Base-by-base conservation (phyloP, 2,888 invertebrate species). In the Ormyrus thymus region DNA sequence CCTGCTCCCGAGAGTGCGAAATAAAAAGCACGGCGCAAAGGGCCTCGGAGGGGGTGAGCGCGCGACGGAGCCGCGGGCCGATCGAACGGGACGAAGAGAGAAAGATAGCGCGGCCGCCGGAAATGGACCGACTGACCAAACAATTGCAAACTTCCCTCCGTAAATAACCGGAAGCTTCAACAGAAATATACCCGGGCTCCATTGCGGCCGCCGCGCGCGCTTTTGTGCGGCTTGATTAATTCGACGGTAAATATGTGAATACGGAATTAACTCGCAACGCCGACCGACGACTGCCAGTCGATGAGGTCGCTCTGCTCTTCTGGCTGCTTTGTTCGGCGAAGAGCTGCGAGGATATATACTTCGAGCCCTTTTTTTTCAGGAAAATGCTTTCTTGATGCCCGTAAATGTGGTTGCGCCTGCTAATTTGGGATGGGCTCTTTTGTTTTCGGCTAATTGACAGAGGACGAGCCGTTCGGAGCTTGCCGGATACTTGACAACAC, bases 131-230 rank as follows among this genome's bases (percentile, higher is more conserved):
- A 86, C 84, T 85, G 86, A 83, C 84, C 86, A 85, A 87, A 88
- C 86, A 87, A 88, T 88, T 86, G 88, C 85, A 85, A 87, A 85
- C 86, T 87, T 87, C 86, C 85, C 85, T 87, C 84, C 81, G 85
- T 84, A 85, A 87, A 86, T 86, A 87, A 87, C 85, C 87, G 88
- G 86, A 87, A 86, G 83, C 83, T 79, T 75, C 53, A 73, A 84
- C 83, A 84, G 82, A 86, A 84, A 84, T 84, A 84, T 83, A 83
- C 82, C 43, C 59, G 51, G 3, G 29, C 11, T 7, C 11, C 65
- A 81, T 80, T 81, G 77, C 72, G 82, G 83, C 82, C 81, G 83
- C 82, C 81, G 56, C 84, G 78, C 80, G 82, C 85, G 82, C 85
- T 85, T 85, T 85, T 85, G 84, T 83, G 83, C 81, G 77, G 84